A percentile compares a stretch with the other conserved stretches of the same genome.
Evolutionary conservation across 2,113 vertebrate species (phyloP).

Genomic region (Dicerorhinus sumatrensis): DNA sequence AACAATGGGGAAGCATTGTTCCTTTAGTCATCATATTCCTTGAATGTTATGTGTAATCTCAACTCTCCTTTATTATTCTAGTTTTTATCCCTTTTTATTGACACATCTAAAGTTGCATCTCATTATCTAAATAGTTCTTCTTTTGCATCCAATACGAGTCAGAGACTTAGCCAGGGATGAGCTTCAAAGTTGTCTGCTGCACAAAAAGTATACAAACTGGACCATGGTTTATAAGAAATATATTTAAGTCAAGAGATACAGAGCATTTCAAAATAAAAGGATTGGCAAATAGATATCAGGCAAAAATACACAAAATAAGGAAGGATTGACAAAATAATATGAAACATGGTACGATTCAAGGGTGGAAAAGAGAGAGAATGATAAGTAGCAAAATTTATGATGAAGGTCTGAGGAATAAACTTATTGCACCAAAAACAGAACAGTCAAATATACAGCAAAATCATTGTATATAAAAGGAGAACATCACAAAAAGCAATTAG

Average conservation of each 20-base stretch:
- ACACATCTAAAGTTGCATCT: background rate
- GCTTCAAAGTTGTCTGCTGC: background rate
- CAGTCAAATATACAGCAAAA: background rate
- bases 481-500: background rate
- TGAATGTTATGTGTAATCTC: background rate
- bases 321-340: background rate
- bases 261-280: background rate
- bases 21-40: background rate
- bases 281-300: background rate
- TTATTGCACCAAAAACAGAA: background rate
- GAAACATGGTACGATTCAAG: background rate
- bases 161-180: background rate
- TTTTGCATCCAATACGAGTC: background rate
- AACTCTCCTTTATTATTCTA: background rate
- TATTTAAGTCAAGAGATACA: background rate
- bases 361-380: background rate
- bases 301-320: conserved; percentile 21
- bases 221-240: background rate
- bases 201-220: background rate
- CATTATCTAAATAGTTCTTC: background rate
- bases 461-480: background rate
- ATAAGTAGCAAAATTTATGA: background rate
- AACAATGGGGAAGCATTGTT: background rate
- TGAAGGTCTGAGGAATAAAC: background rate
- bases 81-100: background rate